These are phyloP conservation scores for Ips nitidus DNA, from an alignment of 1,140 invertebrate genomes.

Conservation along the genomic window DNA sequence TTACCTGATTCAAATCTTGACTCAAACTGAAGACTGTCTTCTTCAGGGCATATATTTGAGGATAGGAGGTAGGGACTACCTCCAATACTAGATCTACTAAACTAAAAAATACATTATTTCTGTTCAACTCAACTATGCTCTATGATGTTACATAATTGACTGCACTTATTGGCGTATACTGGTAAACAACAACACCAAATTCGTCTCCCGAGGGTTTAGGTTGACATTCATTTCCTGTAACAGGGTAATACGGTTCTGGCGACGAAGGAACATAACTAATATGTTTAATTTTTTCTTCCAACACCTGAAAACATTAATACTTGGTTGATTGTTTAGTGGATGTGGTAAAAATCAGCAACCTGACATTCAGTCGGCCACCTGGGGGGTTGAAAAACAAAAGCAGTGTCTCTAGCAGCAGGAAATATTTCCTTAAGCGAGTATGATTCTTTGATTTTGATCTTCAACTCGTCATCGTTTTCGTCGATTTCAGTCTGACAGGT, in stretches of 20 bases:
- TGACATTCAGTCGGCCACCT: conserved; percentile 89
- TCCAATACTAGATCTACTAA: conserved; percentile 79
- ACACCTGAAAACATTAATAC: conserved; percentile 63
- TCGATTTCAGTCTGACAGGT: conserved; percentile 6
- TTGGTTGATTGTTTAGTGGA: not conserved
- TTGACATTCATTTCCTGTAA: conserved; percentile 75
- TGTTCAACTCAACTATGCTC: not conserved
- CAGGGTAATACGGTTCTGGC: conserved; percentile 79
- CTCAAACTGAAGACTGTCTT: conserved; percentile 82
- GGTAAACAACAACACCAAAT: conserved; percentile 80
- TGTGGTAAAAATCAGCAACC: conserved; percentile 52
- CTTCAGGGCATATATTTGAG: conserved; percentile 54
- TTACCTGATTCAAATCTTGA: conserved; percentile 97
- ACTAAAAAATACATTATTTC: conserved; percentile 59
- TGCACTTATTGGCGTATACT: conserved; percentile 81
- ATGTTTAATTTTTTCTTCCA: conserved; percentile 77
- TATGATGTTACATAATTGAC: conserved; percentile 80
- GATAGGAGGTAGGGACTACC: conserved; percentile 66
- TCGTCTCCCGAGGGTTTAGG: conserved; percentile 84
- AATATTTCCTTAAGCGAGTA: conserved; percentile 63
- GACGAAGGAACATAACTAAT: conserved; percentile 69
- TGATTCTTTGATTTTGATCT: conserved; percentile 36
- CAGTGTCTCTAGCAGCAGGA: conserved; percentile 63
- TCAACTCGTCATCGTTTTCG: conserved; percentile 33
- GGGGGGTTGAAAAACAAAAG: conserved; percentile 70